These are phyloP conservation scores for Centropyge bicolor DNA, from an alignment of 2,797 vertebrate genomes.

Conservation along the genomic window DNA sequence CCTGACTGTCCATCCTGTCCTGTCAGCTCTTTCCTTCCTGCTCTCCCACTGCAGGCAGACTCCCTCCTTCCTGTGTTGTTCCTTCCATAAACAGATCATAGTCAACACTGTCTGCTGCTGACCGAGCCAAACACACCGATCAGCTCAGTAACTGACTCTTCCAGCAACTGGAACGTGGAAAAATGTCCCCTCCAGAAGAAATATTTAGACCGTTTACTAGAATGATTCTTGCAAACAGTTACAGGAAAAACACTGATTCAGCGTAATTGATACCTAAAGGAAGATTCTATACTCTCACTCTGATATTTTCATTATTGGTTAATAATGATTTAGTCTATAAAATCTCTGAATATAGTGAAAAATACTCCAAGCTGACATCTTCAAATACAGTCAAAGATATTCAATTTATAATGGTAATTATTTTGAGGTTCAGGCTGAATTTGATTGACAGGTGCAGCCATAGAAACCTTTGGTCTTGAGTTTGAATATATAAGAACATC, in stretches of 20 bases:
- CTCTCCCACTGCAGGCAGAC: slow-evolving; percentile 55
- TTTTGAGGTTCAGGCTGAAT: background rate
- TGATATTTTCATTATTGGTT: background rate
- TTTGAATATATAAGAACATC: background rate
- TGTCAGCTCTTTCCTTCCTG: slow-evolving; percentile 84
- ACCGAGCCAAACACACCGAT: slow-evolving; percentile 40
- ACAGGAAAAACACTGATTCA: slow-evolving; percentile 11
- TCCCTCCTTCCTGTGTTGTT: slow-evolving; percentile 72
- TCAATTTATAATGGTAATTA: background rate
- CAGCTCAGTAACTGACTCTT: background rate
- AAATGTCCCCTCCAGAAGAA: slow-evolving; percentile 29
- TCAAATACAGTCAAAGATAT: background rate
- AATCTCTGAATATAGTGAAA: background rate
- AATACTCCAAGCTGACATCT: background rate
- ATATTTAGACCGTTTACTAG: slow-evolving; percentile 11
- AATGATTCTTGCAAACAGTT: background rate
- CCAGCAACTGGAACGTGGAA: slow-evolving; percentile 38
- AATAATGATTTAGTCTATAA: background rate
- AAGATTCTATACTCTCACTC: background rate
- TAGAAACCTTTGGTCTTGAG: background rate
- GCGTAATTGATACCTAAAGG: background rate
- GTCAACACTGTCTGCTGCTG: slow-evolving; percentile 58
- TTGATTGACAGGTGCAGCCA: background rate
- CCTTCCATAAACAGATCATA: slow-evolving; percentile 74
- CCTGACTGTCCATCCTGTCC: slow-evolving; percentile 67